phyloP scores from a whole-genome alignment of 2,797 vertebrate genomes.

The Valencia hispanica region DNA sequence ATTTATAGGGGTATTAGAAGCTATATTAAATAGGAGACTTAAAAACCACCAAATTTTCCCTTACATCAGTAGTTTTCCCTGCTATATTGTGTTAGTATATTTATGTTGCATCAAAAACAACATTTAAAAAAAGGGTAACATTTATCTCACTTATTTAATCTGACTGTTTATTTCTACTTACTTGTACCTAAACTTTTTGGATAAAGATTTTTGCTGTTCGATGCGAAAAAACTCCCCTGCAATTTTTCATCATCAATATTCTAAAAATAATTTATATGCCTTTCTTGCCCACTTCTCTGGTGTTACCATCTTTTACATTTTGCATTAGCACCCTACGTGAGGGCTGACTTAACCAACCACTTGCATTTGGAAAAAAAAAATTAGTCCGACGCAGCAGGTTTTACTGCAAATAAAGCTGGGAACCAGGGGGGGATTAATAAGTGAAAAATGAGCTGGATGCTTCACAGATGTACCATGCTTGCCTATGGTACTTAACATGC shows the following conservation, averaged over 20 bases:
- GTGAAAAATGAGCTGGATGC: constrained; percentile 60
- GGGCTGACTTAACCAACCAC: constrained; percentile 55
- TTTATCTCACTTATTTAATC: not conserved
- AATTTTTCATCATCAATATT: not conserved
- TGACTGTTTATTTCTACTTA: not conserved
- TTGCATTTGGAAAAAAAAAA: constrained; percentile 38
- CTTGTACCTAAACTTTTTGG: not conserved
- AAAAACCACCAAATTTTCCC: too few relatives aligned
- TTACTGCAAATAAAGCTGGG: constrained; percentile 47
- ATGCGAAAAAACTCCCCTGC: not conserved
- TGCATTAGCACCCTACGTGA: constrained; percentile 49
- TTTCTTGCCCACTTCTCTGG: not conserved
- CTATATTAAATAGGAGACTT: too few relatives aligned
- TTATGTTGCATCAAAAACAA: not conserved
- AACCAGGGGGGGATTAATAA: constrained; percentile 48
- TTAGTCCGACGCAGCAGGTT: constrained; percentile 29
- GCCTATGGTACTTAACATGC: constrained; percentile 61
- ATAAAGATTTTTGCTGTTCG: not conserved
- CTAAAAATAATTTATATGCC: not conserved
- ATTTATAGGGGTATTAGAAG: too few relatives aligned
- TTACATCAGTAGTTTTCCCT: too few relatives aligned
- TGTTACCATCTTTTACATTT: constrained; percentile 53
- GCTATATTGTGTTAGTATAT: too few relatives aligned
- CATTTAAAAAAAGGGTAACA: not conserved
- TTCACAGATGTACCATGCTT: constrained; percentile 42